Base-by-base conservation (phyloP, 2,113 vertebrate species). In the Greenwoodochromis staneri region DNA sequence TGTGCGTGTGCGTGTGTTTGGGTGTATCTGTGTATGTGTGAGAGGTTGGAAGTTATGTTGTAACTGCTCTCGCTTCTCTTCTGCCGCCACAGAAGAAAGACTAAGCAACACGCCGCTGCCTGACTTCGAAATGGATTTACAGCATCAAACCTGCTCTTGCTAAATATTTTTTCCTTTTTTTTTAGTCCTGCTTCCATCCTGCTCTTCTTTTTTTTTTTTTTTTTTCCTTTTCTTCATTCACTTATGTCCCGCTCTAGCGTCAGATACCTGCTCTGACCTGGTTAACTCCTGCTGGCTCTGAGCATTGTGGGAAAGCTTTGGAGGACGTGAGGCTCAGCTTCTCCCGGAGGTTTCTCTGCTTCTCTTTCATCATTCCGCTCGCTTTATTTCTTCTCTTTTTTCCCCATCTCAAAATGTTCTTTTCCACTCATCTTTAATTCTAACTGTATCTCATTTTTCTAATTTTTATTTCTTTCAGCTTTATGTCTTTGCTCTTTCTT, bases 211-310 rank as follows among this genome's bases (percentile, higher is more conserved):
- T 87, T 45, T 21, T 82, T 86, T 55, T 12, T 21, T 54, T 13
- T 61, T 55, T 83, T 85, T 61, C 54, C 2, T 54, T 17, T 69
- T 83, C 31, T 84, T 86, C 59, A 81, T 76, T 87, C 71, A 47
- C 83, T 86, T 14, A 63, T 88, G 88, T 88, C 73, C 87, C 31
- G 85, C 38, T 53, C 42, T 88, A 91, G 84, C 88, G 87, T 93
- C 87, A 80, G 89, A 83, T 94, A 94, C 94, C 93, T 94, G 92
- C 90, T 88, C 71, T 93, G 94, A 45, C 93, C 90, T 87, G 90
- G 83, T 93, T 93, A 84, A 92, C 86, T 93, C 84, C 87, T 91
- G 90, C 88, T 85, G 90, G 82, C 92, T 91, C 66, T 17, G 81
- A 87, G 85, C 51, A 76, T 85, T 87, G 86, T 90, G 81, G 85